Evolutionary conservation across 92 coral and sea anemone genomes (phyloP).

Genomic region (Heteractis magnifica): DNA sequence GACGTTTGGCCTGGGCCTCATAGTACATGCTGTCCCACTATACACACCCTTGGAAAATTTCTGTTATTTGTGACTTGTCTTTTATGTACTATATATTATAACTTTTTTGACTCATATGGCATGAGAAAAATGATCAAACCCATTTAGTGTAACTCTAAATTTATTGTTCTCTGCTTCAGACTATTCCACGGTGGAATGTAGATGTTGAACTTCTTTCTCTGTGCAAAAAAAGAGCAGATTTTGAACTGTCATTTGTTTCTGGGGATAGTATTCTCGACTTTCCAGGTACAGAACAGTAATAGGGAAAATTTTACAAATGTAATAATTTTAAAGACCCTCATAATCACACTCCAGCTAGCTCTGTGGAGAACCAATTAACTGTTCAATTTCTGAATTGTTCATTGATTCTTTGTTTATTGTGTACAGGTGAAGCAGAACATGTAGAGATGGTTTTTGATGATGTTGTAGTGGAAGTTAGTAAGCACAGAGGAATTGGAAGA

Average conservation of each 20-base stretch:
- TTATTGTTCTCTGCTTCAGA: slow-evolving; percentile 33
- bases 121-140: no score
- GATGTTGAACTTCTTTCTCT: slow-evolving; percentile 68
- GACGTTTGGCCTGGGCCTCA: no score
- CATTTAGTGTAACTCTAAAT: no score
- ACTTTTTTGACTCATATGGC: no score
- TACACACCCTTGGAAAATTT: no score
- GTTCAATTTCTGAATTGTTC: no score
- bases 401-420: no score
- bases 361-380: not conserved
- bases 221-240: slow-evolving; percentile 79
- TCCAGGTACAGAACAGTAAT: slow-evolving; percentile 60
- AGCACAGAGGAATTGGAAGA: slow-evolving; percentile 92
- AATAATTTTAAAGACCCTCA: not conserved
- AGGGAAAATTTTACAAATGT: not conserved
- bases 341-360: not conserved
- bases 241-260: slow-evolving; percentile 74
- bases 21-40: no score
- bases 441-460: slow-evolving; percentile 97
- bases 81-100: no score
- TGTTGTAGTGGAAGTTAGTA: slow-evolving; percentile 93
- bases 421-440: slow-evolving; percentile 86
- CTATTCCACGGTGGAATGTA: slow-evolving; percentile 84
- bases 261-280: slow-evolving; percentile 58
- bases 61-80: no score